These are phyloP conservation scores for Temnothorax ravouxi DNA, from an alignment of 2,888 invertebrate species.

Conservation along the genomic window DNA sequence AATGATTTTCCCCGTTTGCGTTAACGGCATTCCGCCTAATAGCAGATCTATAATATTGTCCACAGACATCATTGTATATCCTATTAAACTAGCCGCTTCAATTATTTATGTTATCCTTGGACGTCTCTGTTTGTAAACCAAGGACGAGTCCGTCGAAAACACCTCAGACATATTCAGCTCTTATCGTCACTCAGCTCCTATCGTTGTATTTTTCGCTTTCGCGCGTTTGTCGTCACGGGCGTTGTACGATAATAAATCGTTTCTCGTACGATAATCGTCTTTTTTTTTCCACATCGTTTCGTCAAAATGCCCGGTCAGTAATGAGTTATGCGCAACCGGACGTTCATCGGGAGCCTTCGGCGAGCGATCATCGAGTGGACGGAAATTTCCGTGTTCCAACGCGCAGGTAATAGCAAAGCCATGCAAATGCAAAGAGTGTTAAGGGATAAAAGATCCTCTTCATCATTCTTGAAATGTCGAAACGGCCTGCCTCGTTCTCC, in stretches of 20 bases:
- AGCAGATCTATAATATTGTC: not conserved
- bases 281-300: not conserved
- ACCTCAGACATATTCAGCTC: not conserved
- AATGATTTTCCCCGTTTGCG: not conserved
- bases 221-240: not conserved
- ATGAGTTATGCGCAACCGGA: not conserved
- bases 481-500: not conserved
- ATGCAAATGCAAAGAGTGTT: not conserved
- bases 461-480: not conserved
- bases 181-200: no score
- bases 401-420: constrained; percentile 24
- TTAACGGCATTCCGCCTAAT: not conserved
- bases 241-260: not conserved
- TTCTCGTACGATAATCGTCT: not conserved
- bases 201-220: not conserved
- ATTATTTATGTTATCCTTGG: not conserved
- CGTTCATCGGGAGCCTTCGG: not conserved
- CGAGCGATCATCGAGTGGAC: not conserved
- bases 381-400: constrained; percentile 27
- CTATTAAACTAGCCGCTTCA: not conserved
- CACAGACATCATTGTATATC: not conserved
- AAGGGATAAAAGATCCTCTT: not conserved
- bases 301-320: not conserved
- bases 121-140: constrained; percentile 38
- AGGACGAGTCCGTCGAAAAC: not conserved